Evolutionary conservation across 2,888 invertebrate species (phyloP), one percentile per base, ranked within the genome.

Genomic region (Amblyjoppa proteus): DNA sequence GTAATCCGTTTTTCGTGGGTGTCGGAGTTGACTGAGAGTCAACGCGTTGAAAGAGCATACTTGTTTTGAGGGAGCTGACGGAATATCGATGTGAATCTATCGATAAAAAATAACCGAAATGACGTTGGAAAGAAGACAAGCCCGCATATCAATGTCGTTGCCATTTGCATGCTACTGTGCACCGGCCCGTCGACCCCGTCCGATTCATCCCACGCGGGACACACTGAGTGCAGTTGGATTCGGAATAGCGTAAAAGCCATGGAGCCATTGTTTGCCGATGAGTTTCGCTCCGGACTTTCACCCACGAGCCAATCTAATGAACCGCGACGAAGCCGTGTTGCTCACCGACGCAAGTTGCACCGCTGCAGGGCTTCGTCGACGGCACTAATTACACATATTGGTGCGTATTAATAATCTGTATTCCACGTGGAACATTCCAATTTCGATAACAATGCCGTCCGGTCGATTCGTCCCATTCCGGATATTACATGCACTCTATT

Each of bases 301-400:
- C 4, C 11, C 71, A 58, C 13, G 20, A 2, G 13, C 13, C 34
- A 28, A 58, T 66, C 66, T 13, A 71, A 58, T 34, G 34, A 31
- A 34, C 31, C 64, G 38, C 38, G 16, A 34, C 16, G n/a, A 64
- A 6, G 16, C 31, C 16, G 7, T 0, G 61, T 25, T 3, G 45
- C 3, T 45, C 11, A 41, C 4, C 25, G 41, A 4, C 9, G 13
- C 0, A 58, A 34, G 2, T 20, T 11, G 20, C n/a, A 34, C 3
- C 31, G 56, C 20, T 34, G 49, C 38, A 16, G 9, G 64, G 28
- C 77, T 73, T 73, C 68, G 69, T 78, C 71, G 78, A 56, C 58
- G 68, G 49, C n/a, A 25, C 68, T 68, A 73, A 83, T 78, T 68
- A 38, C 70, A 49, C 53, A 73, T 58, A 78, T 58, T 28, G 73